phyloP scores from a whole-genome alignment of 2,888 invertebrate species.

The Ennomos erosarius region DNA sequence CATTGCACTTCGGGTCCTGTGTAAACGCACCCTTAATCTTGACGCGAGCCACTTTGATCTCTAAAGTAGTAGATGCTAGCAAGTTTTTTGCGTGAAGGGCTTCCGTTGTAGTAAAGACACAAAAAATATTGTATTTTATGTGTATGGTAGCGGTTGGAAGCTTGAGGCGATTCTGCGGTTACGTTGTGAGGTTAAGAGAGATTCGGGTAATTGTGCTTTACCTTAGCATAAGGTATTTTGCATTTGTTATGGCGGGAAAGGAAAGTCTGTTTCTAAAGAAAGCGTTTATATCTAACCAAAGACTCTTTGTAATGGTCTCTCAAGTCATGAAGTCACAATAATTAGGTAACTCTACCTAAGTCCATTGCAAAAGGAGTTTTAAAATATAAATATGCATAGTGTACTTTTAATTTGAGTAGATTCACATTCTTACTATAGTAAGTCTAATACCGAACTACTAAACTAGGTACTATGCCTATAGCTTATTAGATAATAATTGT shows the following conservation, averaged over 20 bases:
- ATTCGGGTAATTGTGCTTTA: constrained; percentile 25
- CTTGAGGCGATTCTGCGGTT: constrained; percentile 74
- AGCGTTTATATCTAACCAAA: too few relatives aligned
- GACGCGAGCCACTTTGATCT: constrained; percentile 2
- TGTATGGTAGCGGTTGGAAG: constrained; percentile 82
- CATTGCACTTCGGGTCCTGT: constrained; percentile 83
- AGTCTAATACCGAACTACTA: too few relatives aligned
- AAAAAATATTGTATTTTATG: constrained; percentile 75
- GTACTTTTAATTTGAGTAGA: too few relatives aligned
- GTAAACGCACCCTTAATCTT: constrained; percentile 71
- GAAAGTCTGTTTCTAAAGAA: too few relatives aligned
- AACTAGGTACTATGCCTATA: too few relatives aligned
- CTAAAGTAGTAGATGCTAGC: constrained; percentile 40
- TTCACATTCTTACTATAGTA: too few relatives aligned
- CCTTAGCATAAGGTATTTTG: constrained; percentile 11
- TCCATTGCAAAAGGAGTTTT: too few relatives aligned
- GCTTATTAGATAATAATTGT: too few relatives aligned
- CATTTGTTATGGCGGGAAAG: constrained; percentile 18
- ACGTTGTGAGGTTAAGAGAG: constrained; percentile 65
- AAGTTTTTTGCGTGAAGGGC: constrained; percentile 30
- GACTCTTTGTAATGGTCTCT: too few relatives aligned
- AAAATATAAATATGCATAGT: too few relatives aligned
- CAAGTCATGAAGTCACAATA: too few relatives aligned
- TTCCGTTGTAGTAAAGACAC: constrained; percentile 57
- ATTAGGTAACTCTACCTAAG: too few relatives aligned